Evolutionary conservation across 2,113 vertebrate species (phyloP).

Genomic region (Oreochromis spilurus): DNA sequence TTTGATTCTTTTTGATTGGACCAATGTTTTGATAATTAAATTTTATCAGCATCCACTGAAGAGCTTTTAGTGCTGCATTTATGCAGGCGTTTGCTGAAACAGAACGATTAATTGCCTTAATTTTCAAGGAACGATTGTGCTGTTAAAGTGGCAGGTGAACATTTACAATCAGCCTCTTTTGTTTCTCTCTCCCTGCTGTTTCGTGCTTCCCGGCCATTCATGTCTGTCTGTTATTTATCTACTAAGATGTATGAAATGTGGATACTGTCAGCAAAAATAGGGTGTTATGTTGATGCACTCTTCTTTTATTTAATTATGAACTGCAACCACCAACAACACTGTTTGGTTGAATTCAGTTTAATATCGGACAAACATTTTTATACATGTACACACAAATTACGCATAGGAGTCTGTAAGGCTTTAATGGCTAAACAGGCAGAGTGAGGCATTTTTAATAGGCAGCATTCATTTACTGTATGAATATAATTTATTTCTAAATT

Average conservation of each 20-base stretch:
- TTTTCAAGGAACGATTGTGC: not conserved
- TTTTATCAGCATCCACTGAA: not conserved
- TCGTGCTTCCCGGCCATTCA: conserved; percentile 11
- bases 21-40: not conserved
- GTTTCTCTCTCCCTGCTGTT: conserved; percentile 1
- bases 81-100: not conserved
- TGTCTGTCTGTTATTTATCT: conserved; percentile 53
- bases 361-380: not conserved
- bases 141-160: conserved; percentile 53
- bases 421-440: not conserved
- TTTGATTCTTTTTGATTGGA: not conserved
- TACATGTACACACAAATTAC: not conserved
- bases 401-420: not conserved
- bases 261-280: not conserved
- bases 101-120: not conserved
- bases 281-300: not conserved
- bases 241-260: not conserved
- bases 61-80: not conserved
- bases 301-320: not conserved
- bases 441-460: not conserved
- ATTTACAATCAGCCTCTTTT: not conserved
- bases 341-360: not conserved
- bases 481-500: not conserved
- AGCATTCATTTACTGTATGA: not conserved
- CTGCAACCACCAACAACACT: not conserved